Evolutionary conservation across 2,888 invertebrate genomes (phyloP).

Genomic region (Protonemura montana): DNA sequence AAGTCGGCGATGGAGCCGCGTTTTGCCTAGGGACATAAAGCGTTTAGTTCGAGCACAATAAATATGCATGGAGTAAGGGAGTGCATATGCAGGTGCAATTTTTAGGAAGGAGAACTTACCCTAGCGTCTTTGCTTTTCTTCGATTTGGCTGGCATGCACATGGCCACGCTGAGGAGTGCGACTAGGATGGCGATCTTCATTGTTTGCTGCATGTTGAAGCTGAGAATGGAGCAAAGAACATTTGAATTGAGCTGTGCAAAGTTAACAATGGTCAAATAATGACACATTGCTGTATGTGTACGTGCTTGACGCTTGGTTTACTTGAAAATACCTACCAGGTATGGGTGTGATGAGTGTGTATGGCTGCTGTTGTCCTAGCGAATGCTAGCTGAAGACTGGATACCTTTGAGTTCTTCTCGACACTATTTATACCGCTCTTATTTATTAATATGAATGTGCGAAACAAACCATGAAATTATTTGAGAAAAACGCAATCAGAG

Average conservation of each 20-base stretch:
- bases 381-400: conserved; percentile 4
- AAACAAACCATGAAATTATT: conserved; percentile 12
- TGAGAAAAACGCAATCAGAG: not conserved
- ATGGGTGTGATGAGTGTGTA: not conserved
- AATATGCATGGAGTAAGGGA: too few species aligned
- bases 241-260: too few species aligned
- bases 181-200: not conserved
- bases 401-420: conserved; percentile 1
- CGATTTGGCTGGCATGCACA: not conserved
- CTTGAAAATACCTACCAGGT: not conserved
- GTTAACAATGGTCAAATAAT: too few species aligned
- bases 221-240: not conserved
- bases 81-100: too few species aligned
- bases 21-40: not conserved
- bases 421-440: conserved; percentile 7
- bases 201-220: not conserved
- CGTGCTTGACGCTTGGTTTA: too few species aligned
- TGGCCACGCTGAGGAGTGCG: not conserved
- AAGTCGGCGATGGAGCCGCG: not conserved
- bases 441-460: conserved; percentile 2
- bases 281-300: too few species aligned
- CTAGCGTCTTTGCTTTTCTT: not conserved
- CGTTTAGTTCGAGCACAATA: not conserved
- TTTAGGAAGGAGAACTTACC: not conserved
- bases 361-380: conserved; percentile 7